phyloP scores from a whole-genome alignment of 2,113 vertebrate genomes.

The Copsychus sechellarum region DNA sequence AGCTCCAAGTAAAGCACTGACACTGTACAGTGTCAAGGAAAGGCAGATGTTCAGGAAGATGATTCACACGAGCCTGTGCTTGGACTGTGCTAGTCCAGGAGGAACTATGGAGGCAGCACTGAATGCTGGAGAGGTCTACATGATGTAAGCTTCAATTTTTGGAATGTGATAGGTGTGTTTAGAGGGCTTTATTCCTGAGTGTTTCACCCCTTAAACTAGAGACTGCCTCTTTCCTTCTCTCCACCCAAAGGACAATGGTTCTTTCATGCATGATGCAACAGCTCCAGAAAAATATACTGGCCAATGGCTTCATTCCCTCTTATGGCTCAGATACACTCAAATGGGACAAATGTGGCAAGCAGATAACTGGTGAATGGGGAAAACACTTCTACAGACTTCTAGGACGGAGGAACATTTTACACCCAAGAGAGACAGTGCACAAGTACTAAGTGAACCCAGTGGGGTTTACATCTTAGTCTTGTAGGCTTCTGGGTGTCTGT shows the following conservation, averaged over 20 bases:
- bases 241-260: background rate
- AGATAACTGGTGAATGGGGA: background rate
- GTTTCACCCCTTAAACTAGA: background rate
- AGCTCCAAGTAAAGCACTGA: background rate
- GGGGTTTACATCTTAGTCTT: background rate
- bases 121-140: background rate
- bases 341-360: background rate
- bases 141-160: background rate
- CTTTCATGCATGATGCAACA: background rate
- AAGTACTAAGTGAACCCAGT: background rate
- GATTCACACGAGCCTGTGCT: background rate
- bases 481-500: background rate
- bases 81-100: background rate
- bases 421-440: accelerated
- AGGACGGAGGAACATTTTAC: background rate
- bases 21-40: background rate
- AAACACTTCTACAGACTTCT: background rate
- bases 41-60: background rate
- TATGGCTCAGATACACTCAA: background rate
- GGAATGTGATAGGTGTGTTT: background rate
- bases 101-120: background rate
- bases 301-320: background rate
- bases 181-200: background rate
- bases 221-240: background rate
- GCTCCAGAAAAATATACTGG: background rate